phyloP scores from a whole-genome alignment of 2,113 vertebrate genomes.

The Meleagris gallopavo region DNA sequence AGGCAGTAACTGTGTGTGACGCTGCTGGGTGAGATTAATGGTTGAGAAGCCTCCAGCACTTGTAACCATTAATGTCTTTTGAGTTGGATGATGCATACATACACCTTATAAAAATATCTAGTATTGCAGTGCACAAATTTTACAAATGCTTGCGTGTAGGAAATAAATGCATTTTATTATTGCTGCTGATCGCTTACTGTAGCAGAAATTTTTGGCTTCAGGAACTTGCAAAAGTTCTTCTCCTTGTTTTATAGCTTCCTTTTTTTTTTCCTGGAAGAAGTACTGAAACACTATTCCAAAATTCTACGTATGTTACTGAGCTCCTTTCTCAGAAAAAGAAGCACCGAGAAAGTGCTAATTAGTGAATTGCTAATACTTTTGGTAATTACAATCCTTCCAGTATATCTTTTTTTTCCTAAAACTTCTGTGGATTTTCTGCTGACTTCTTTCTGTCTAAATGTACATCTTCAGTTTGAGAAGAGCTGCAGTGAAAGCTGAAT shows the following conservation, averaged over 20 bases:
- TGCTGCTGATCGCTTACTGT: background rate
- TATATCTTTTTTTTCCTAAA: background rate
- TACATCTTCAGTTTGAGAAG: fast-evolving
- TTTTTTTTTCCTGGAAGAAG: background rate
- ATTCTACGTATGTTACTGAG: background rate
- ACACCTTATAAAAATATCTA: background rate
- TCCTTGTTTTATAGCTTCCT: background rate
- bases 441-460: background rate
- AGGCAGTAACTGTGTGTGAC: background rate
- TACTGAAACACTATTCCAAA: background rate
- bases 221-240: background rate
- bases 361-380: background rate
- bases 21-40: background rate
- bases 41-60: background rate
- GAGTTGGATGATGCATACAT: background rate
- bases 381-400: background rate
- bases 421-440: fast-evolving
- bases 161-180: background rate
- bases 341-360: background rate
- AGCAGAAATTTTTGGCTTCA: background rate
- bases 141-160: background rate
- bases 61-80: fast-evolving
- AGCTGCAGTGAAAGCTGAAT: background rate
- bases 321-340: no score
- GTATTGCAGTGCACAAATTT: fast-evolving